phyloP scores from a whole-genome alignment of 2,797 vertebrate species.

The Pelodytes ibericus region DNA sequence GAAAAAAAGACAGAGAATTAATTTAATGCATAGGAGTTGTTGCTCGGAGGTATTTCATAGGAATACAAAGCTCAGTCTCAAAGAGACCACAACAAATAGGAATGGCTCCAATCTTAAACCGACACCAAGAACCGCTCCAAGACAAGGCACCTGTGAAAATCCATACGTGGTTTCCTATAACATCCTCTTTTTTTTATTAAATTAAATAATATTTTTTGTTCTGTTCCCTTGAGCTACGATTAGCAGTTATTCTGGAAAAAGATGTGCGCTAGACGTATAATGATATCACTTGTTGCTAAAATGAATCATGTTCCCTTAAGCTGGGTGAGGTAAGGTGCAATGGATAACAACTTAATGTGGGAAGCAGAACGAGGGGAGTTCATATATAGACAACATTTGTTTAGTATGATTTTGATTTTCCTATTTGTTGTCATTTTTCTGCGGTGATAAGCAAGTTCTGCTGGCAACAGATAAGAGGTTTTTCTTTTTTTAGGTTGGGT shows the following conservation, averaged over 20 bases:
- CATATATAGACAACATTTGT: too few relatives aligned
- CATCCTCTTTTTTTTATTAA: neutral
- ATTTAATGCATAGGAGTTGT: slow-evolving; percentile 51
- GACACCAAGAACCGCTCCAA: slow-evolving; percentile 21
- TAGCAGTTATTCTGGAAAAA: neutral
- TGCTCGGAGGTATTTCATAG: slow-evolving; percentile 62
- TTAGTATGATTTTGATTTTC: too few relatives aligned
- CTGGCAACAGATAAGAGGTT: too few relatives aligned
- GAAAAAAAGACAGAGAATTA: slow-evolving; percentile 53
- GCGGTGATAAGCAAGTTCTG: too few relatives aligned
- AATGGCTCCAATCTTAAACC: slow-evolving; percentile 38
- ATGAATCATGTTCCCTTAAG: too few relatives aligned
- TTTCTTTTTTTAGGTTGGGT: too few relatives aligned
- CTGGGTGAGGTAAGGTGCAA: too few relatives aligned
- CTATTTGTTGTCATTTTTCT: too few relatives aligned
- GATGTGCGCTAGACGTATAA: too few relatives aligned
- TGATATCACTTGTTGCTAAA: too few relatives aligned
- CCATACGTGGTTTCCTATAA: neutral
- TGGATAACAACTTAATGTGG: too few relatives aligned
- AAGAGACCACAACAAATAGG: slow-evolving; percentile 62
- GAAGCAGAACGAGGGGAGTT: too few relatives aligned
- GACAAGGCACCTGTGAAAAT: slow-evolving; percentile 6
- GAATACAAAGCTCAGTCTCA: slow-evolving; percentile 53
- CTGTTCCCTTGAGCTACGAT: neutral
- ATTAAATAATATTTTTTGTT: neutral